Conservation (phyloP, 2,888 invertebrate genomes). For the Trissonchulus latispiculum region DNA sequence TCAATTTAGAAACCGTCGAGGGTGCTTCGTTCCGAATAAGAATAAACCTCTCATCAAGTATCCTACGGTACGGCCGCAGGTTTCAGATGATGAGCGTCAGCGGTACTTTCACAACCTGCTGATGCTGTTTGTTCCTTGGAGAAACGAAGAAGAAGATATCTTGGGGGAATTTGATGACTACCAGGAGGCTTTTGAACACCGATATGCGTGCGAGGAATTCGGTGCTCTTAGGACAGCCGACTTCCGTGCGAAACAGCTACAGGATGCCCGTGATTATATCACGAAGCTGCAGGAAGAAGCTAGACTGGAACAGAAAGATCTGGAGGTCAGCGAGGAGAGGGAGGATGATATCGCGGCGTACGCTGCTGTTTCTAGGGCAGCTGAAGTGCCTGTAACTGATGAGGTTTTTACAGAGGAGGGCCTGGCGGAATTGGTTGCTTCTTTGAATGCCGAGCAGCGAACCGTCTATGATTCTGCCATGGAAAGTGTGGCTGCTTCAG, state of each 20-base stretch:
- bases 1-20: neutral
- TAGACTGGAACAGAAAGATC: neutral
- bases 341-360: neutral
- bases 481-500: no score
- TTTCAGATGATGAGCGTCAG: neutral
- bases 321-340: neutral
- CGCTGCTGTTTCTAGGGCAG: neutral
- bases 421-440: neutral
- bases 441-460: no score
- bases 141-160: neutral
- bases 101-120: neutral
- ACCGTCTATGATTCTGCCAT: no score
- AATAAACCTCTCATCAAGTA: neutral
- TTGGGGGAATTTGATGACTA: neutral
- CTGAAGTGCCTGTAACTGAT: neutral
- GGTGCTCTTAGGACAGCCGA: neutral
- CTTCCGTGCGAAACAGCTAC: neutral
- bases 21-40: neutral
- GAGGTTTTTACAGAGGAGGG: neutral
- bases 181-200: neutral
- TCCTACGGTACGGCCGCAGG: no score
- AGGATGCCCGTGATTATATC: neutral
- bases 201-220: no score
- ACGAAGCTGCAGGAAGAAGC: no score
- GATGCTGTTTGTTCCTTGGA: neutral